These are phyloP conservation scores for Serranus cabrilla DNA, from an alignment of 2,797 vertebrate genomes.

Conservation along the genomic window DNA sequence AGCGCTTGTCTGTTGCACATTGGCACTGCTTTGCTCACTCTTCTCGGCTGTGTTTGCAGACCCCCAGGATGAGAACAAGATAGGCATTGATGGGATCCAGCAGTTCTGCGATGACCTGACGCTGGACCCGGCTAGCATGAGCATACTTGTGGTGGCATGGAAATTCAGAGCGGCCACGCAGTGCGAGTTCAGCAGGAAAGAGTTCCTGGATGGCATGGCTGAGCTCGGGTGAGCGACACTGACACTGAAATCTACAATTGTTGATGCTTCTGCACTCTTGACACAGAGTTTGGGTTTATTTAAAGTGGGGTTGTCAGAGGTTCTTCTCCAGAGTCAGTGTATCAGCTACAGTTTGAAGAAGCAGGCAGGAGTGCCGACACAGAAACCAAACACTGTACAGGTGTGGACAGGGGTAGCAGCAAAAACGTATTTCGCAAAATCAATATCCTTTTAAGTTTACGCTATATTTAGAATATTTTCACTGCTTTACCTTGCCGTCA, in stretches of 20 bases:
- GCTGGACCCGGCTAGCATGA: conserved; percentile 94
- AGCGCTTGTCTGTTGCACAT: not conserved
- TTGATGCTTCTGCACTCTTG: not conserved
- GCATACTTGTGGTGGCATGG: conserved; percentile 96
- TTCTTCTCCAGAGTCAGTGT: too few relatives aligned
- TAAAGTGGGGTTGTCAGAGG: too few relatives aligned
- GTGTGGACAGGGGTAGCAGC: too few relatives aligned
- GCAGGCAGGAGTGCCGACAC: too few relatives aligned
- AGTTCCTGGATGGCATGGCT: conserved; percentile 96
- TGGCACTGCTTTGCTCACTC: conserved; percentile 14
- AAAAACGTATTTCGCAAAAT: too few relatives aligned
- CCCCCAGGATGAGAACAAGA: conserved; percentile 98
- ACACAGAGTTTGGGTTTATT: not conserved
- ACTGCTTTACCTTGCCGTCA: too few relatives aligned
- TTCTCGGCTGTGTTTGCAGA: conserved; percentile 80
- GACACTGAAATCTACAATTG: not conserved
- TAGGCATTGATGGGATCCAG: conserved; percentile 96
- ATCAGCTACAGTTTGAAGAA: too few relatives aligned
- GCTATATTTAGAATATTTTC: too few relatives aligned
- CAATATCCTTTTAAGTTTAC: too few relatives aligned
- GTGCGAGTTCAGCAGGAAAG: conserved; percentile 97
- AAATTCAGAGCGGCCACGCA: conserved; percentile 97
- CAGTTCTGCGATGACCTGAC: conserved; percentile 96
- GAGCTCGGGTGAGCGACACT: conserved; percentile 91
- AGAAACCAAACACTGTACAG: too few relatives aligned